Conservation (phyloP, 2,113 vertebrate species). For the Larimichthys crocea region DNA sequence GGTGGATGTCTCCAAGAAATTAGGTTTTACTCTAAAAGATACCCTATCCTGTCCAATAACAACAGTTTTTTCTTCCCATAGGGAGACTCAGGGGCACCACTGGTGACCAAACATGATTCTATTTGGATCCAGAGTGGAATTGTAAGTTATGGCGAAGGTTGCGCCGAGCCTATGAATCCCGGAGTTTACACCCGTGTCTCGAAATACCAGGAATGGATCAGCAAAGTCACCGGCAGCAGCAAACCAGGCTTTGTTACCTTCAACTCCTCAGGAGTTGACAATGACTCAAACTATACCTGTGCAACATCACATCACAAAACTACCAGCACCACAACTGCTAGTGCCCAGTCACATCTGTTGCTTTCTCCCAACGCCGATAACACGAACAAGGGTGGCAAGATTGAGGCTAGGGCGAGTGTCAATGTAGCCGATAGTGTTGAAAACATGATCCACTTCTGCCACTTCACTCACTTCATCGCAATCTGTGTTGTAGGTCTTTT, state of each 20-base stretch:
- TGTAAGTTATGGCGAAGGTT: slow-evolving; percentile 88
- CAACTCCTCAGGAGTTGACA: background rate
- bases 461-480: slow-evolving; percentile 8
- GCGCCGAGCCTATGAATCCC: slow-evolving; percentile 83
- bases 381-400: background rate
- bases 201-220: slow-evolving; percentile 86
- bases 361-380: no score
- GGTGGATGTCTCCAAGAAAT: no score
- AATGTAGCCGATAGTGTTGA: background rate
- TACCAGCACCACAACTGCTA: background rate
- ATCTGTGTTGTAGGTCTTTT: slow-evolving; percentile 5
- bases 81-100: slow-evolving; percentile 72
- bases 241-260: slow-evolving; percentile 41
- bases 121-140: slow-evolving; percentile 87
- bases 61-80: slow-evolving; percentile 11
- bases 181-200: slow-evolving; percentile 88
- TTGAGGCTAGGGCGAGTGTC: no score
- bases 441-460: slow-evolving; percentile 20
- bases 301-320: background rate
- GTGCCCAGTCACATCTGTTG: background rate
- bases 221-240: background rate
- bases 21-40: no score
- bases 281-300: background rate
- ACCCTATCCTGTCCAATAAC: background rate
- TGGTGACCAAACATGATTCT: slow-evolving; percentile 77